Evolutionary conservation across 2,797 vertebrate species (phyloP).

Genomic region (Odontamblyopus rebecca): DNA sequence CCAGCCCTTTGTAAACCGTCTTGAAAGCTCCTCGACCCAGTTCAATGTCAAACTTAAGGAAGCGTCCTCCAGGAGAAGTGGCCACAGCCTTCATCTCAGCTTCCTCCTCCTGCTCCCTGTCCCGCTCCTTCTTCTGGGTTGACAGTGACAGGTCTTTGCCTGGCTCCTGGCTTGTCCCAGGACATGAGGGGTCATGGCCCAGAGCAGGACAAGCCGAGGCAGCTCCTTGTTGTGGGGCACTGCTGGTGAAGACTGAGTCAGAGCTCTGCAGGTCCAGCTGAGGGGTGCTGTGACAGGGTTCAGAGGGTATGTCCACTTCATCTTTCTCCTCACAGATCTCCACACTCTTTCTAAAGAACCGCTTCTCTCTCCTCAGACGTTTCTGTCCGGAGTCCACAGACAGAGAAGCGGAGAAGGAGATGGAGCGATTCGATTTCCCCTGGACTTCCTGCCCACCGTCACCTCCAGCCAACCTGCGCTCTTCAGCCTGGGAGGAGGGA

Average conservation of each 20-base stretch:
- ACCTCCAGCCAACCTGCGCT: constrained; percentile 48
- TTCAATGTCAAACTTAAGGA: constrained; percentile 95
- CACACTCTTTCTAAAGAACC: constrained; percentile 90
- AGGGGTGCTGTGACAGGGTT: constrained; percentile 69
- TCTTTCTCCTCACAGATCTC: constrained; percentile 87
- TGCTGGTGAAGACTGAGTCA: constrained; percentile 73
- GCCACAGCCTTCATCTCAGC: constrained; percentile 95
- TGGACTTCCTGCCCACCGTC: constrained; percentile 42
- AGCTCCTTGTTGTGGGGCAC: constrained; percentile 59
- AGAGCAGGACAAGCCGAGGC: constrained; percentile 54
- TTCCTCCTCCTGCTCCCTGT: constrained; percentile 90
- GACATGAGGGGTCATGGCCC: constrained; percentile 56
- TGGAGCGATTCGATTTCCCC: constrained; percentile 42
- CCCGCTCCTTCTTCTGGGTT: constrained; percentile 78
- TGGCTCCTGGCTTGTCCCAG: constrained; percentile 49
- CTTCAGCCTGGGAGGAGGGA: constrained; percentile 65
- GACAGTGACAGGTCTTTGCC: constrained; percentile 65
- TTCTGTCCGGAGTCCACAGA: constrained; percentile 66
- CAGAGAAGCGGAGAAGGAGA: constrained; percentile 65
- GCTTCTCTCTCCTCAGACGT: constrained; percentile 80
- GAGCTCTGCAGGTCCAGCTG: constrained; percentile 67
- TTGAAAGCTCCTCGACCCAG: constrained; percentile 93
- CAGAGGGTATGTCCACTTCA: constrained; percentile 56
- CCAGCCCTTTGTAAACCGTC: constrained; percentile 93
- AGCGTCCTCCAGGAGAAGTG: constrained; percentile 89